Conservation (phyloP, 2,888 invertebrate genomes). For the Epicampocera succincta region DNA sequence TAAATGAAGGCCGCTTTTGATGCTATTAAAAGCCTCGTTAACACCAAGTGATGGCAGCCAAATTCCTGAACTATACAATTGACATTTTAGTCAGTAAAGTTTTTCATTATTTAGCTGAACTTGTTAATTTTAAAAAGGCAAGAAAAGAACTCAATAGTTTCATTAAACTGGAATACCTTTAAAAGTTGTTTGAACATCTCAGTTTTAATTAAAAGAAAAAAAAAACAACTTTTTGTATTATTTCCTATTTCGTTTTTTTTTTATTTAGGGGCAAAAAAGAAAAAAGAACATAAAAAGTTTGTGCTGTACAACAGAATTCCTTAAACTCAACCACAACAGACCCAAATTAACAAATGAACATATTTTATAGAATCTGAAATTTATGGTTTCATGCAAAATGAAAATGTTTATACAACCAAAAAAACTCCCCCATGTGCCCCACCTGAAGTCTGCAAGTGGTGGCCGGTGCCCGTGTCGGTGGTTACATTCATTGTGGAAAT, state of each 20-base stretch:
- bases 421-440: slow-evolving; percentile 18
- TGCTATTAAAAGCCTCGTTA: too few relatives aligned
- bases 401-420: slow-evolving; percentile 29
- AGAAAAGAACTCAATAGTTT: too few relatives aligned
- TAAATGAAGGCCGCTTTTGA: too few relatives aligned
- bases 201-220: too few relatives aligned
- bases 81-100: too few relatives aligned
- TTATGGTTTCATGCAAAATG: slow-evolving; percentile 37
- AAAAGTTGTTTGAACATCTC: too few relatives aligned
- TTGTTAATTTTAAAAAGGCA: too few relatives aligned
- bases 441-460: too few relatives aligned
- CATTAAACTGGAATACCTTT: too few relatives aligned
- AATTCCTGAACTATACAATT: too few relatives aligned
- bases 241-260: slow-evolving; percentile 18
- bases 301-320: slow-evolving; percentile 26
- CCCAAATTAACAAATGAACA: slow-evolving; percentile 44
- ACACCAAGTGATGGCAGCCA: too few relatives aligned
- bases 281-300: neutral
- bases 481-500: neutral
- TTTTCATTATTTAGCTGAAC: too few relatives aligned
- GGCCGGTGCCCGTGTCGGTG: neutral
- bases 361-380: slow-evolving; percentile 55
- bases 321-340: slow-evolving; percentile 30
- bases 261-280: neutral
- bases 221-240: neutral